Evolutionary conservation across 2,888 invertebrate genomes (phyloP).

Genomic region (Trypoxylon attenuatum): DNA sequence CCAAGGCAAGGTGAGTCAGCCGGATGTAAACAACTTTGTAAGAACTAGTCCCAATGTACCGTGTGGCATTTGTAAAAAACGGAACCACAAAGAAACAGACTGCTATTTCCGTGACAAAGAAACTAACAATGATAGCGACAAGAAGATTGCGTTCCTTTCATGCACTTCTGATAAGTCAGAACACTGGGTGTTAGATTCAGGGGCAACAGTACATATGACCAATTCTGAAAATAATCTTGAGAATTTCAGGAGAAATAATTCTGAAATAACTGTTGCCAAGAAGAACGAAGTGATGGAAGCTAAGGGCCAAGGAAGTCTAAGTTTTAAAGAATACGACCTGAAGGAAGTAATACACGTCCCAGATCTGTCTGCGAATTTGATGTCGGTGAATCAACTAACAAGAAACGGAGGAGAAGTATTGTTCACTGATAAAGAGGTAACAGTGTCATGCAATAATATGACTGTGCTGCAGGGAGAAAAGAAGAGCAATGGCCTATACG

Average conservation of each 20-base stretch:
- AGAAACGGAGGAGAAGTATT: slow-evolving; percentile 4
- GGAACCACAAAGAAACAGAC: slow-evolving; percentile 2
- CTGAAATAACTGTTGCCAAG: not conserved
- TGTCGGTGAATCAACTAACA: slow-evolving; percentile 5
- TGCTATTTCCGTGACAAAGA: slow-evolving; percentile 7
- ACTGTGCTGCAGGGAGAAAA: not conserved
- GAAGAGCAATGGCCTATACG: not conserved
- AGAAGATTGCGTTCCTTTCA: no score
- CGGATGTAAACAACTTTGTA: no score
- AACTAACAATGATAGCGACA: not conserved
- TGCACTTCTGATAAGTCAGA: not conserved
- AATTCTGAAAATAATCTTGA: not conserved
- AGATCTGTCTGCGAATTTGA: slow-evolving; percentile 3
- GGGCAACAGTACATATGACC: not conserved
- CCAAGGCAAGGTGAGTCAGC: not conserved
- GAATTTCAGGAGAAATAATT: not conserved
- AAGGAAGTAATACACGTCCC: slow-evolving; percentile 14
- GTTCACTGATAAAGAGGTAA: not conserved
- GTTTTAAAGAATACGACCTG: not conserved
- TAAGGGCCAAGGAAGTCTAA: not conserved
- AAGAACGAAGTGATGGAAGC: not conserved
- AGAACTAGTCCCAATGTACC: not conserved
- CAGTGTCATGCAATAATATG: not conserved
- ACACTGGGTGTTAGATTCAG: not conserved
- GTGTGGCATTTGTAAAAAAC: slow-evolving; percentile 12